Percentiles rank a stretch among this genome's conserved stretches.
phyloP scores from a whole-genome alignment of 1,140 invertebrate species.

The Elysia chlorotica region DNA sequence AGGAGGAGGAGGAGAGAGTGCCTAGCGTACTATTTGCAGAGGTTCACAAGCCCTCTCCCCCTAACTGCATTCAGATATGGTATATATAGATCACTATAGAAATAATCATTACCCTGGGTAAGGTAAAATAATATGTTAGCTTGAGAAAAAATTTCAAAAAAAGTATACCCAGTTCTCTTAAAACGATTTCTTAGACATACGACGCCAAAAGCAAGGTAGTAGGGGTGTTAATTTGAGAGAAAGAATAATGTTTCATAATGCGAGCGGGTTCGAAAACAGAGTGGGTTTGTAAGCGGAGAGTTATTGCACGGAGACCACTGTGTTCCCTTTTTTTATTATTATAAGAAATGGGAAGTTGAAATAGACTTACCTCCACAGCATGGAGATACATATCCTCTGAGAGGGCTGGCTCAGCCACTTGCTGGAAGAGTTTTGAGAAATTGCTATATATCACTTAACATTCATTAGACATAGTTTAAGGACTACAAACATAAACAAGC shows the following conservation, averaged over 20 bases:
- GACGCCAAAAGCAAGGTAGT: no score
- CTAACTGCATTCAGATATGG: no score
- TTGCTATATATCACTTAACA: background rate
- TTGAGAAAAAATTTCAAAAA: no score
- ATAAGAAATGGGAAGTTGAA: background rate
- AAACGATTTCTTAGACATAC: no score
- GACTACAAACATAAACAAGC: background rate
- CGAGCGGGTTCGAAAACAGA: background rate
- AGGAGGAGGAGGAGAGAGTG: no score
- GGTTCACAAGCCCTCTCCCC: no score
- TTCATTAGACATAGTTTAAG: background rate
- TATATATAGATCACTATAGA: no score
- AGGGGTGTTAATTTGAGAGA: background rate
- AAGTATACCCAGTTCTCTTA: no score
- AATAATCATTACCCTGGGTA: no score
- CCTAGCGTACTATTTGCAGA: no score
- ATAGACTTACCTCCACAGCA: conserved; percentile 34
- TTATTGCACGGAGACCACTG: background rate
- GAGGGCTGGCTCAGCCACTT: conserved; percentile 30
- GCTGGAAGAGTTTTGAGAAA: conserved; percentile 20
- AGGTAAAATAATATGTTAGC: no score
- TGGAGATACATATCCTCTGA: conserved; percentile 43
- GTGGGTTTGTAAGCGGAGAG: background rate
- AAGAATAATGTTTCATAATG: background rate
- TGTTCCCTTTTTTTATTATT: background rate